A percentile compares a stretch with the other conserved stretches of the same genome.
Conservation (phyloP, 2,797 vertebrate genomes). For the Gallirallus australis region DNA sequence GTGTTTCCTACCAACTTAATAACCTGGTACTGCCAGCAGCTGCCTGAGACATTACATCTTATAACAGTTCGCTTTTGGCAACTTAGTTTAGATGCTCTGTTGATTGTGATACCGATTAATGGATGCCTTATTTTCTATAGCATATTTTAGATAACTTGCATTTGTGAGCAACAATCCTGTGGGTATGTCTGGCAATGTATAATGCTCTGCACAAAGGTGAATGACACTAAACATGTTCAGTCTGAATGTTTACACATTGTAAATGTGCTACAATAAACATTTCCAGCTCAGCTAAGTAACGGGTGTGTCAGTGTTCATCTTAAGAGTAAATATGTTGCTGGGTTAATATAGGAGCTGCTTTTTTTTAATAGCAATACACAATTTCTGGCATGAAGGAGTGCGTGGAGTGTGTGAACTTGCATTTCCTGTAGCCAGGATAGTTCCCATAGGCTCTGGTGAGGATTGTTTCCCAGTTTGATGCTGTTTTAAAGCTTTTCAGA, state of each 20-base stretch:
- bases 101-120: background rate
- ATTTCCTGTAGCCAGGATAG: background rate
- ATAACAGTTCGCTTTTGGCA: background rate
- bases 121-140: conserved; percentile 40
- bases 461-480: background rate
- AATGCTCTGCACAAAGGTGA: background rate
- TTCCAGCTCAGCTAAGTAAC: conserved; percentile 14
- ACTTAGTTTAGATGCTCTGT: background rate
- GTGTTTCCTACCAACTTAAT: background rate
- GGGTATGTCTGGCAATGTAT: background rate
- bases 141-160: conserved; percentile 9
- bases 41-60: background rate
- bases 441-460: background rate
- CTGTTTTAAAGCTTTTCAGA: background rate
- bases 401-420: background rate
- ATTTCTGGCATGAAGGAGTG: background rate
- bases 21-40: background rate
- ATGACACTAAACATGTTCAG: background rate
- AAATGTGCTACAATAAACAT: conserved; percentile 55
- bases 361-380: background rate
- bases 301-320: background rate
- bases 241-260: conserved; percentile 39
- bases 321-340: background rate
- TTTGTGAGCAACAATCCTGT: background rate
- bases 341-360: background rate